Evolutionary conservation across 2,888 invertebrate genomes (phyloP).

Genomic region (Erebia aethiops): DNA sequence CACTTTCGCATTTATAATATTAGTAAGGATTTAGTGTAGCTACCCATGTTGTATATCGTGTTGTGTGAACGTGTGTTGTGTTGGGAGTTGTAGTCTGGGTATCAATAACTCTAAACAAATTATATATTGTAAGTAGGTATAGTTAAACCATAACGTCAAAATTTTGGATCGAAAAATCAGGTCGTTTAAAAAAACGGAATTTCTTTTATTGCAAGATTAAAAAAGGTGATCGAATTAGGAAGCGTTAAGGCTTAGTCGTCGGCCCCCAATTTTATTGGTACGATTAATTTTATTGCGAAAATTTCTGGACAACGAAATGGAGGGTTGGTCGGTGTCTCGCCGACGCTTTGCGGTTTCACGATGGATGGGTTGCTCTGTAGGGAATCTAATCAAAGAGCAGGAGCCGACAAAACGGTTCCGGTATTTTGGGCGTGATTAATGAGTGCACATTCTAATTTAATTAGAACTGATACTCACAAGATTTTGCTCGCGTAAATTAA

Average conservation of each 20-base stretch:
- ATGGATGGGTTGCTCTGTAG: slow-evolving; percentile 68
- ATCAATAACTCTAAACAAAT: too few relatives aligned
- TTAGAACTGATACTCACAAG: too few relatives aligned
- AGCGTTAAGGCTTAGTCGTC: slow-evolving; percentile 42
- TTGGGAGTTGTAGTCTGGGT: too few relatives aligned
- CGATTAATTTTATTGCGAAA: slow-evolving; percentile 82
- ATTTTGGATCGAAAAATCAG: background rate
- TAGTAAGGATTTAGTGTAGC: too few relatives aligned
- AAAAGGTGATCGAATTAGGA: slow-evolving; percentile 10
- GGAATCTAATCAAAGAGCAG: slow-evolving; percentile 73
- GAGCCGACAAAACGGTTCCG: slow-evolving; percentile 56
- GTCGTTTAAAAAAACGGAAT: background rate
- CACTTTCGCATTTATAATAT: too few relatives aligned
- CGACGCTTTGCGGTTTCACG: slow-evolving; percentile 71
- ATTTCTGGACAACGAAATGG: slow-evolving; percentile 80
- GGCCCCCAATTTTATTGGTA: slow-evolving; percentile 76
- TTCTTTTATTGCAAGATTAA: slow-evolving; percentile 1
- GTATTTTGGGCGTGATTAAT: slow-evolving; percentile 63
- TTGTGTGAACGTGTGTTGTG: too few relatives aligned
- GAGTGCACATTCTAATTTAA: slow-evolving; percentile 64
- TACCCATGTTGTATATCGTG: too few relatives aligned
- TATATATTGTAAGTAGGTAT: too few relatives aligned
- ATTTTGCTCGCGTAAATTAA: too few relatives aligned
- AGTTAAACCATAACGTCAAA: too few relatives aligned
- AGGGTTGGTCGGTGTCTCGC: slow-evolving; percentile 61